Conservation (phyloP, 2,888 invertebrate genomes). For the Antheraea assamensis region DNA sequence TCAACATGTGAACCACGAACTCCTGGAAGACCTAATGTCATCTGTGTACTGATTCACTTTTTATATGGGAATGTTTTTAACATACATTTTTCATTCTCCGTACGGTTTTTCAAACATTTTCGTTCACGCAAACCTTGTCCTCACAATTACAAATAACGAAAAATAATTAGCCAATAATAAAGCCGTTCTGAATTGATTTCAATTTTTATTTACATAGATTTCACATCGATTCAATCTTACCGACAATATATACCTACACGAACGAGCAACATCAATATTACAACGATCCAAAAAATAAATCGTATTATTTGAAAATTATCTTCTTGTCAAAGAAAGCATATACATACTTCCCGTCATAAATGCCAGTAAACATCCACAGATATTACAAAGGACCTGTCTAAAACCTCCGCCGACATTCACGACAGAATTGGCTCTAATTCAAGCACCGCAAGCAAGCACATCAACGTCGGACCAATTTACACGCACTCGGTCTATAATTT, state of each 20-base stretch:
- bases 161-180: no score
- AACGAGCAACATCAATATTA: neutral
- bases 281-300: neutral
- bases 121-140: no score
- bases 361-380: neutral
- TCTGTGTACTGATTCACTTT: no score
- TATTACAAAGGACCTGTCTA: neutral
- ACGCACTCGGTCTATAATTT: neutral
- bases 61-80: no score
- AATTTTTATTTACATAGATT: no score
- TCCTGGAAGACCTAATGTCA: no score
- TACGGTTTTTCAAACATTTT: no score
- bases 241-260: neutral
- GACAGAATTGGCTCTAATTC: conserved; percentile 1
- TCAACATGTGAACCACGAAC: no score
- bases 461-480: conserved; percentile 8
- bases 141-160: no score
- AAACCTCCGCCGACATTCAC: neutral
- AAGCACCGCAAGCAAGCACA: neutral
- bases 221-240: neutral
- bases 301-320: neutral
- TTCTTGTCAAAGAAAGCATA: neutral
- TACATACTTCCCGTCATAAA: neutral
- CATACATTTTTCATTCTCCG: no score
- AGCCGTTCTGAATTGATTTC: no score